Evolutionary conservation across 2,888 invertebrate genomes (phyloP).

Genomic region (Eupithecia subumbrata): DNA sequence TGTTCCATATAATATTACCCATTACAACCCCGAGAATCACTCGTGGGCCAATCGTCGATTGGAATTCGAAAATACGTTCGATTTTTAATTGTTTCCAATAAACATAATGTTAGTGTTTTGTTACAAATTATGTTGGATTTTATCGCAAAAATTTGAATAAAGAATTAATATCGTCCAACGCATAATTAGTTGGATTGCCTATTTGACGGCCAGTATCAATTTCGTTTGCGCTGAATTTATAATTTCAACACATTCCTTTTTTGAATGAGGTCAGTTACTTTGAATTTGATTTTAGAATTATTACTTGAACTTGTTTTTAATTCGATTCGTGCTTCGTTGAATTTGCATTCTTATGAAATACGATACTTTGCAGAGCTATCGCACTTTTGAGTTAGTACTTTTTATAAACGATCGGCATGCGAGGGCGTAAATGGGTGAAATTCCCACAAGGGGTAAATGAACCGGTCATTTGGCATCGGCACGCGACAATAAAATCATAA

Average conservation of each 20-base stretch:
- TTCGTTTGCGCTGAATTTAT: constrained; percentile 35
- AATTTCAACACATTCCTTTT: constrained; percentile 19
- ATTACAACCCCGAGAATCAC: constrained; percentile 81
- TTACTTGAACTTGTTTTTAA: constrained; percentile 2
- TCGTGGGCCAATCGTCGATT: constrained; percentile 70
- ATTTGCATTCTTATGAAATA: not conserved
- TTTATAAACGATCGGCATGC: not conserved
- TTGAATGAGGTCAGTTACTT: constrained; percentile 12
- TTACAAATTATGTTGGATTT: constrained; percentile 58
- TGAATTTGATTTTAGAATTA: constrained; percentile 13
- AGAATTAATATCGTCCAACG: constrained; percentile 38
- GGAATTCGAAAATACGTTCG: constrained; percentile 76
- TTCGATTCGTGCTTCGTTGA: not conserved
- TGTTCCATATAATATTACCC: constrained; percentile 82
- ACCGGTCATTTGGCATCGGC: constrained; percentile 38
- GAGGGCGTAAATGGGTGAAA: constrained; percentile 30
- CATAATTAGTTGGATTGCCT: constrained; percentile 37
- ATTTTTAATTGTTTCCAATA: constrained; percentile 79
- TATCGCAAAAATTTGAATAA: constrained; percentile 58
- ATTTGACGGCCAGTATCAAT: constrained; percentile 39
- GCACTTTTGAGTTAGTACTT: not conserved
- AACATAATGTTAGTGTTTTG: constrained; percentile 66
- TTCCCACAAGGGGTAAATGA: constrained; percentile 30
- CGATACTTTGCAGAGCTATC: not conserved
- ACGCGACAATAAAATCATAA: constrained; percentile 48